phyloP scores from a whole-genome alignment of 2,888 invertebrate species.

The Mesorhabditis belari region DNA sequence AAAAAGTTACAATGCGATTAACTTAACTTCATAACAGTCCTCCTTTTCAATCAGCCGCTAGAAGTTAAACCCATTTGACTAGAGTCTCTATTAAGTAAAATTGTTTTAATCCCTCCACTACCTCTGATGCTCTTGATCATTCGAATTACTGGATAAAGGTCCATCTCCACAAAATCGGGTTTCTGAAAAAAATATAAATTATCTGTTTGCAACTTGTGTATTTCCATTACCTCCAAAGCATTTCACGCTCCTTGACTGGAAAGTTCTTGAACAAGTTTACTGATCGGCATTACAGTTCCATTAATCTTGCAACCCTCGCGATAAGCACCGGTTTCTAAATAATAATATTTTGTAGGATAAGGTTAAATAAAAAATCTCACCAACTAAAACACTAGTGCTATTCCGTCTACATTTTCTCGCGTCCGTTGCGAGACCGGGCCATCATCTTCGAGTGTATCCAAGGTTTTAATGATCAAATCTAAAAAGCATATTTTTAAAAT shows the following conservation, averaged over 20 bases:
- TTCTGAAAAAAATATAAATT: constrained; percentile 19
- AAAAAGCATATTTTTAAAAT: neutral
- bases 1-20: no score
- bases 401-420: constrained; percentile 39
- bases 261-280: neutral
- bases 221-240: constrained; percentile 31
- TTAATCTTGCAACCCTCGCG: constrained; percentile 44
- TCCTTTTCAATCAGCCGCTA: no score
- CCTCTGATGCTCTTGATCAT: constrained; percentile 57
- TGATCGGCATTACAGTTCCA: constrained; percentile 24
- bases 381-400: constrained; percentile 57
- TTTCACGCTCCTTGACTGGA: neutral
- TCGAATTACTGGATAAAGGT: constrained; percentile 62
- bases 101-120: no score
- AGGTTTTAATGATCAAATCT: constrained; percentile 28
- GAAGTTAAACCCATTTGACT: no score
- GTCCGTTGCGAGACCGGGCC: constrained; percentile 13
- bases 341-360: neutral
- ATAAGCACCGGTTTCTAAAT: constrained; percentile 62
- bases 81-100: no score
- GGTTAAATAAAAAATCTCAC: neutral
- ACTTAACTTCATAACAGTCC: no score
- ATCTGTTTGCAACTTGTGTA: constrained; percentile 25
- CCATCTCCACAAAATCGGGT: constrained; percentile 55
- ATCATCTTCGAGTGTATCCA: constrained; percentile 21